Conservation (phyloP, 2,113 vertebrate species). For the Callaeas wilsoni region DNA sequence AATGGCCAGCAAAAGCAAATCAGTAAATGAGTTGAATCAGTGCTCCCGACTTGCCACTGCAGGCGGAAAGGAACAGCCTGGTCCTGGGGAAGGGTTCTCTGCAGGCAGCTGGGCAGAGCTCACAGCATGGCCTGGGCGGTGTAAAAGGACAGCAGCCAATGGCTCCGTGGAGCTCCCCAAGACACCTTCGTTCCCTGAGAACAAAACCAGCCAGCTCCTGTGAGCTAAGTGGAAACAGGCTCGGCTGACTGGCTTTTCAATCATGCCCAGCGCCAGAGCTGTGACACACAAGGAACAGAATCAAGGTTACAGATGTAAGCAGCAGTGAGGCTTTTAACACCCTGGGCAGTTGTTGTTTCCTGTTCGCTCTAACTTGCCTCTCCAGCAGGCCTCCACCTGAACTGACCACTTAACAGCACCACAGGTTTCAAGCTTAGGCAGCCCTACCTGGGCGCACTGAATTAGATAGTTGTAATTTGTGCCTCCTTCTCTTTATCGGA, state of each 20-base stretch:
- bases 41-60: background rate
- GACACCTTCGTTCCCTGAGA: background rate
- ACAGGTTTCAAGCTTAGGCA: slow-evolving; percentile 17
- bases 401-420: background rate
- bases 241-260: slow-evolving; percentile 19
- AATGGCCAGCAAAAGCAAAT: background rate
- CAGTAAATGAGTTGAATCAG: slow-evolving; percentile 17
- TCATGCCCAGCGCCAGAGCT: slow-evolving; percentile 29
- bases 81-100: background rate
- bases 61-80: background rate
- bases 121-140: background rate
- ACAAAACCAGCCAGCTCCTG: background rate
- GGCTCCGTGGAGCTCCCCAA: background rate
- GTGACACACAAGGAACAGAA: background rate
- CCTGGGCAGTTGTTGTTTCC: slow-evolving; percentile 31
- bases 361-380: background rate
- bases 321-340: slow-evolving; percentile 24
- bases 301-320: slow-evolving; percentile 9
- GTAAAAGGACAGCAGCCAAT: background rate
- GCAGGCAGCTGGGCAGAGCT: slow-evolving; percentile 30
- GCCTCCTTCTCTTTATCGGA: background rate
- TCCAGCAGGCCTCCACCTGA: slow-evolving; percentile 1
- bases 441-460: background rate
- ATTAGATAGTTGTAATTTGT: background rate
- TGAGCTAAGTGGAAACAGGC: slow-evolving; percentile 31